Percentiles rank a stretch among this genome's conserved stretches.
These are phyloP conservation scores for Hypercompe scribonia DNA, from an alignment of 2,888 invertebrate genomes.

Conservation along the genomic window DNA sequence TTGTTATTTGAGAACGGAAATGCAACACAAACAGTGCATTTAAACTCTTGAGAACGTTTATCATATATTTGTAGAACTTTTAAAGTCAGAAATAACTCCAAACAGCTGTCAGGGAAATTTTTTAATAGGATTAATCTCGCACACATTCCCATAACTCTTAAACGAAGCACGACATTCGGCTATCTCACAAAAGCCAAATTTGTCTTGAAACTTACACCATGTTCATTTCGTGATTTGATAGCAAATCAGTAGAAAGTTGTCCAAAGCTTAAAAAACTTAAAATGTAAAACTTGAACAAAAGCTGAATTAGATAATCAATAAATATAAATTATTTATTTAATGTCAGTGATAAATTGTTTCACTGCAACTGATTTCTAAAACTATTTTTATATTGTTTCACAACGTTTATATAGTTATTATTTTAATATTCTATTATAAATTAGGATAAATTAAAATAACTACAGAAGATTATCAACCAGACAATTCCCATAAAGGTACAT, in stretches of 20 bases:
- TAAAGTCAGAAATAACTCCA: background rate
- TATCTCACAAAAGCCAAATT: background rate
- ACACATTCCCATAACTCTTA: background rate
- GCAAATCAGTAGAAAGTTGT: background rate
- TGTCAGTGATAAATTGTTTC: background rate
- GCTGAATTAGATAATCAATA: background rate
- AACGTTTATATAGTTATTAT: background rate
- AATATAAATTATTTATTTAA: background rate
- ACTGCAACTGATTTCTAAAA: background rate
- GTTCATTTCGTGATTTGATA: too few species aligned
- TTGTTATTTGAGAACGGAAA: background rate
- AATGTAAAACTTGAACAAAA: background rate
- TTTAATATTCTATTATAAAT: background rate
- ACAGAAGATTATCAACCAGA: constrained; percentile 45
- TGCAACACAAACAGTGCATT: background rate
- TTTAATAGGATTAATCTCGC: background rate
- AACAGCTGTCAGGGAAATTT: background rate
- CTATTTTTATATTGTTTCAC: background rate
- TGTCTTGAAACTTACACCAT: background rate
- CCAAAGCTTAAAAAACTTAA: background rate
- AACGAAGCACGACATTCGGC: background rate
- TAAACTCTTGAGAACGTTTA: background rate
- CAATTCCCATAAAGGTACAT: constrained; percentile 59
- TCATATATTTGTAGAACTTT: background rate
- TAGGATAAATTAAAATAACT: background rate